These are phyloP conservation scores for Lophura nycthemera DNA, from an alignment of 2,113 vertebrate species.

Conservation along the genomic window DNA sequence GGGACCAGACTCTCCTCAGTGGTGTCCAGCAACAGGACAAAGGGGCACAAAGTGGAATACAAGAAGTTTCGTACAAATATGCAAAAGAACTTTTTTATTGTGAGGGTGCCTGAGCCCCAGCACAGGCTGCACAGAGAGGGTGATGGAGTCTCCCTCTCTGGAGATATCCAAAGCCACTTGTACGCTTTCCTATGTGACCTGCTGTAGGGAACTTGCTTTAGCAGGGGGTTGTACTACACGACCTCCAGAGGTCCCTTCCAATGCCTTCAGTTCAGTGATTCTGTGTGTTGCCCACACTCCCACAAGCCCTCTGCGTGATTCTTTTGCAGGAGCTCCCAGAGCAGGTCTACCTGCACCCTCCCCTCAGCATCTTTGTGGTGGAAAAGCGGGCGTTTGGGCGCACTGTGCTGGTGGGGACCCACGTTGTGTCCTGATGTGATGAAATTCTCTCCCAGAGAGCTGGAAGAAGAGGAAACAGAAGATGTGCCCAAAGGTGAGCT, in stretches of 20 bases:
- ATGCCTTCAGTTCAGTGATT: background rate
- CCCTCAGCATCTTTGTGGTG: constrained; percentile 90
- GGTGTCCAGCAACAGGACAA: background rate
- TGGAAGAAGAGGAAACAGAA: constrained; percentile 79
- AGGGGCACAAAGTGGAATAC: background rate
- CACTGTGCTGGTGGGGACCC: constrained; percentile 86
- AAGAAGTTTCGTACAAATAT: background rate
- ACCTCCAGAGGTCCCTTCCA: background rate
- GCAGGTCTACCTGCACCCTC: constrained; percentile 91
- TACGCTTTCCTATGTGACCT: background rate
- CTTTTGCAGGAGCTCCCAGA: constrained; percentile 88
- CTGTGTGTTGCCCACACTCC: background rate
- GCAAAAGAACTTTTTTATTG: background rate
- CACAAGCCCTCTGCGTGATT: background rate
- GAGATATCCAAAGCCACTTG: background rate
- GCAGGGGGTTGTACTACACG: no score
- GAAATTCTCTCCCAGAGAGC: constrained; percentile 81
- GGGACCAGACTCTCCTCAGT: background rate
- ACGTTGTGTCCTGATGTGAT: constrained; percentile 87
- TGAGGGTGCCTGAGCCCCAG: background rate
- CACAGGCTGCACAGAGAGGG: background rate
- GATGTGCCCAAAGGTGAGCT: constrained; percentile 65
- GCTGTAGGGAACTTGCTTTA: no score
- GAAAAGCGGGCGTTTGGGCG: constrained; percentile 89
- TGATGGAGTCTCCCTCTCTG: background rate